Percentiles rank a stretch among this genome's conserved stretches.
phyloP scores from a whole-genome alignment of 1,140 invertebrate species.

The Bilobella aurantiaca region DNA sequence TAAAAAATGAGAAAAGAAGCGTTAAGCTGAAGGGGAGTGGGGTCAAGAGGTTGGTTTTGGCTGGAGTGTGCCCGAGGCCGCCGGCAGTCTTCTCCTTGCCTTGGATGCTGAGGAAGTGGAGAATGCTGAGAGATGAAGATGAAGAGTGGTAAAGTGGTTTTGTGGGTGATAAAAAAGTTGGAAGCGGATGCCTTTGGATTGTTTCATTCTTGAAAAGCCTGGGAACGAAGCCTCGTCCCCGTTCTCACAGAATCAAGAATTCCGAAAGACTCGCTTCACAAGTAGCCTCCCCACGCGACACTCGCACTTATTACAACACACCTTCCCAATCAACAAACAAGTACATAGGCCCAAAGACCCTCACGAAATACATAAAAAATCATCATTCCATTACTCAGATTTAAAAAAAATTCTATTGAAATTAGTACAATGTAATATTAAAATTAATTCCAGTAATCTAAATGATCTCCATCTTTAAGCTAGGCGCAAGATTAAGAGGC shows the following conservation, averaged over 20 bases:
- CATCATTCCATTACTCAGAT: no score
- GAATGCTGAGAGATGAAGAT: not conserved
- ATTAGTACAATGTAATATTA: no score
- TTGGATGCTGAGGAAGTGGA: no score
- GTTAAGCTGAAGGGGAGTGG: not conserved
- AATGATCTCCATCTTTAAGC: no score
- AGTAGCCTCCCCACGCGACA: not conserved
- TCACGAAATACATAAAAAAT: no score
- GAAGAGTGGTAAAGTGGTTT: not conserved
- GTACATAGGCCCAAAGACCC: not conserved
- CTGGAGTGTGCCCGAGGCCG: not conserved
- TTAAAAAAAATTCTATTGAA: no score
- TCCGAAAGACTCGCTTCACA: slow-evolving; percentile 1
- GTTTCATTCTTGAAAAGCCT: not conserved
- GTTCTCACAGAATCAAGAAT: slow-evolving; percentile 8
- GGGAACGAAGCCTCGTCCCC: slow-evolving; percentile 1
- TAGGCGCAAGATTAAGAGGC: no score
- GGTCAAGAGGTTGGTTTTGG: not conserved
- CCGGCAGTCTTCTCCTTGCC: no score
- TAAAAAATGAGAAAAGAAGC: no score
- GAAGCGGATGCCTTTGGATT: slow-evolving; percentile 8
- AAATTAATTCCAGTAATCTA: no score
- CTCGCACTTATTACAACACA: not conserved
- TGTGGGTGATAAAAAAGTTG: not conserved
- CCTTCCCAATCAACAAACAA: not conserved